Percentiles rank a stretch among this genome's conserved stretches.
Evolutionary conservation across 2,797 vertebrate genomes (phyloP).

Genomic region (Arnoldichthys spilopterus): DNA sequence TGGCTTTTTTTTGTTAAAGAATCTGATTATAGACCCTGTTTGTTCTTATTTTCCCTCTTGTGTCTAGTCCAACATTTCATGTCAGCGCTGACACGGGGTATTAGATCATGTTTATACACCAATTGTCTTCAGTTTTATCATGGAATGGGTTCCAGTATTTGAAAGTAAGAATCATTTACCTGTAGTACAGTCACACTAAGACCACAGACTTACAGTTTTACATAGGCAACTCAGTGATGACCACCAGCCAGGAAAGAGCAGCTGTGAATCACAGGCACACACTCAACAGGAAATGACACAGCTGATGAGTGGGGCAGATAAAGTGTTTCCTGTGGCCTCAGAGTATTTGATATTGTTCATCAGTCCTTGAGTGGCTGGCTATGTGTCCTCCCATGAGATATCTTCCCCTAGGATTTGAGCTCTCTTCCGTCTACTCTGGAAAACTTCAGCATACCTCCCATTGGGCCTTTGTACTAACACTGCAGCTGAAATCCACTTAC

Average conservation of each 20-base stretch:
- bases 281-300: conserved; percentile 30
- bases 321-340: conserved; percentile 23
- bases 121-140: neutral
- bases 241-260: conserved; percentile 10
- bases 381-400: neutral
- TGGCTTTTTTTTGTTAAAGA: too few relatives aligned
- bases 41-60: too few relatives aligned
- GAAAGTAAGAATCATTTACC: neutral
- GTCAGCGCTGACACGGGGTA: too few relatives aligned
- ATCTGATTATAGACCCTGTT: too few relatives aligned
- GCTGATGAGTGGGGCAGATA: conserved; percentile 21
- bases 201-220: neutral
- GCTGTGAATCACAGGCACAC: conserved; percentile 20
- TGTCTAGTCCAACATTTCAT: too few relatives aligned
- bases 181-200: neutral
- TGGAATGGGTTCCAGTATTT: neutral
- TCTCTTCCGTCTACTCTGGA: neutral
- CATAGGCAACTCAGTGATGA: neutral
- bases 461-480: neutral
- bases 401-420: neutral
- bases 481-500: neutral
- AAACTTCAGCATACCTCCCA: neutral
- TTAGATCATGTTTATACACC: neutral
- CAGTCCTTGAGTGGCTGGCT: conserved; percentile 3
- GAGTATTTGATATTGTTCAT: conserved; percentile 31